phyloP scores from a whole-genome alignment of 2,888 invertebrate genomes.

The Brachypalpus laphriformis region DNA sequence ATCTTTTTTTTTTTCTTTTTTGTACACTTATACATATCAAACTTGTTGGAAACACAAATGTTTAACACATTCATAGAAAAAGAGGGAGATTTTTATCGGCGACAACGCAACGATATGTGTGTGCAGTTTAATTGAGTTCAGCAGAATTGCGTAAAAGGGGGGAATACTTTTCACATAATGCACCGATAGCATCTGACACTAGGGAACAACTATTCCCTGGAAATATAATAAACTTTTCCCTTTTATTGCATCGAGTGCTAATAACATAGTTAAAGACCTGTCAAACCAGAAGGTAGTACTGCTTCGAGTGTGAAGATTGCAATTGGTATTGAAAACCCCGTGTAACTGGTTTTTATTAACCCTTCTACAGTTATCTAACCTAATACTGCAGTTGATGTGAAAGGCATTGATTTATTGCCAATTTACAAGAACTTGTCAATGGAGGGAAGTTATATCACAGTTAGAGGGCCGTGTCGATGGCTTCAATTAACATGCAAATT shows the following conservation, averaged over 20 bases:
- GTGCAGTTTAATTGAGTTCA: conserved; percentile 13
- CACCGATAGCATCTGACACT: not conserved
- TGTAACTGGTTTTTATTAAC: not conserved
- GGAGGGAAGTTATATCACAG: no score
- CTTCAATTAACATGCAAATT: no score
- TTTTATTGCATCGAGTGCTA: not conserved
- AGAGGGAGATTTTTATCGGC: conserved; percentile 27
- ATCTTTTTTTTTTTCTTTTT: conserved; percentile 31
- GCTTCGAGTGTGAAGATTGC: not conserved
- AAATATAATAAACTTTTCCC: conserved; percentile 2
- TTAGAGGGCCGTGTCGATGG: no score
- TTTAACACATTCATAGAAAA: conserved; percentile 25
- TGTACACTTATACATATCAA: conserved; percentile 23
- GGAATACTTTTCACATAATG: not conserved
- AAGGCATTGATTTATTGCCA: no score
- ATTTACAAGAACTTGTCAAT: no score
- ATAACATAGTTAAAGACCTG: conserved; percentile 24
- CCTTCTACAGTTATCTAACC: not conserved
- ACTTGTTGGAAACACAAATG: conserved; percentile 24
- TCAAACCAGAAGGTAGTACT: conserved; percentile 11
- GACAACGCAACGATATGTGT: conserved; percentile 13
- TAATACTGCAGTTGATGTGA: not conserved
- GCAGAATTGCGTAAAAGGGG: not conserved
- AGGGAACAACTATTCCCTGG: not conserved
- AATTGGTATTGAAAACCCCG: not conserved